Evolutionary conservation across 2,113 vertebrate species (phyloP).

Genomic region (Tychaedon coryphoeus): DNA sequence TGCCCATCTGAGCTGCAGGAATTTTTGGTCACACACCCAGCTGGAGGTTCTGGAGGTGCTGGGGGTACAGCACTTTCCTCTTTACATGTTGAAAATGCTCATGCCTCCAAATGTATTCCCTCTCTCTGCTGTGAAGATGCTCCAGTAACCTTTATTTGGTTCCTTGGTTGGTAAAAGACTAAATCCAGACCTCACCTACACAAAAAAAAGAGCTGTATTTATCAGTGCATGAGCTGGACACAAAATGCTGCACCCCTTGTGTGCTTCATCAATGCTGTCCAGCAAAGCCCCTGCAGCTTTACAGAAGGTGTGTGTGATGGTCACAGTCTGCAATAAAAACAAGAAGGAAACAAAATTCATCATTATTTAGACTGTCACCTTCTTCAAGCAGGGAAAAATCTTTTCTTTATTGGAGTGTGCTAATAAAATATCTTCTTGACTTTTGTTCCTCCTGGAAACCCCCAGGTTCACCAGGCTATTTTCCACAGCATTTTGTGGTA

Average conservation of each 20-base stretch:
- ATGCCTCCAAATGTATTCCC: neutral
- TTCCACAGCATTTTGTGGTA: neutral
- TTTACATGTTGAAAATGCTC: neutral
- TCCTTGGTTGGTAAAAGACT: neutral
- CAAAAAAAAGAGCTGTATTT: neutral
- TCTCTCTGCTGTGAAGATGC: neutral
- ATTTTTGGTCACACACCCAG: neutral
- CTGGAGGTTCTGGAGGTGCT: neutral
- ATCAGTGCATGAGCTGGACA: neutral
- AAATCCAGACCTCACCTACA: neutral
- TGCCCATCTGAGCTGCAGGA: neutral
- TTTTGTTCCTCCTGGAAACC: neutral
- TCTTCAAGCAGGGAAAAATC: neutral
- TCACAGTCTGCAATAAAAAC: neutral
- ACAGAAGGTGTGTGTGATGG: neutral
- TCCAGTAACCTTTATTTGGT: neutral
- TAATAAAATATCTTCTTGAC: neutral
- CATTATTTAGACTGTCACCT: neutral
- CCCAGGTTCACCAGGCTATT: neutral
- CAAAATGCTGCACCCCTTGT: neutral
- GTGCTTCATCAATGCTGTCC: neutral
- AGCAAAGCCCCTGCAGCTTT: neutral
- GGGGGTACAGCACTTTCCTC: neutral
- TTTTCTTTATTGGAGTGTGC: neutral
- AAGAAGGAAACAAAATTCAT: neutral